phyloP scores from a whole-genome alignment of 2,888 invertebrate species.

The Stramonita haemastoma region DNA sequence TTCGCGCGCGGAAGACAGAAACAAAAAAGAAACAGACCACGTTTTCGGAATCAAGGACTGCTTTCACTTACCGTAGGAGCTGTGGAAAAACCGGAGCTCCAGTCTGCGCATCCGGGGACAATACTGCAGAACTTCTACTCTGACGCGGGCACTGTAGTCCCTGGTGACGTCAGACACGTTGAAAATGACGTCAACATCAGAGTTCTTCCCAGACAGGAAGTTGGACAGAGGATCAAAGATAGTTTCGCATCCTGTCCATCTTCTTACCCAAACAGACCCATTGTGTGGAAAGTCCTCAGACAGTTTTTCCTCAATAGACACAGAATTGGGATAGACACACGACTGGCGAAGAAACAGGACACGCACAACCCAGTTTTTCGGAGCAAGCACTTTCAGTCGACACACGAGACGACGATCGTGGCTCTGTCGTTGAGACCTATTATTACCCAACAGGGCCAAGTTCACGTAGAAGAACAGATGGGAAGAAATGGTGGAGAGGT shows the following conservation, averaged over 20 bases:
- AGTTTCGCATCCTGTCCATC: not conserved
- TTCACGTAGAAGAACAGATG: not conserved
- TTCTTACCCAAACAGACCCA: not conserved
- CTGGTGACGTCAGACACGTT: not conserved
- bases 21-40: no score
- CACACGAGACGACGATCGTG: not conserved
- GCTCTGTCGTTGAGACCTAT: not conserved
- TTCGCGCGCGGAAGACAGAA: no score
- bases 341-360: not conserved
- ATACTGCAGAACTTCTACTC: not conserved
- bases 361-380: not conserved
- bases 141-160: not conserved
- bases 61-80: no score
- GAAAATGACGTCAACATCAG: not conserved
- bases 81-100: no score
- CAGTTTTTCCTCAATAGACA: not conserved
- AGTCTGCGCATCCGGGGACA: not conserved
- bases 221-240: not conserved
- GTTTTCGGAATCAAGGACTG: no score
- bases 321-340: not conserved
- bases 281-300: no score
- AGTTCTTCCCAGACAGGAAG: not conserved
- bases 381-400: not conserved
- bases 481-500: not conserved
- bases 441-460: not conserved